These are phyloP conservation scores for Bibio marci DNA, from an alignment of 2,888 invertebrate species.

Conservation along the genomic window DNA sequence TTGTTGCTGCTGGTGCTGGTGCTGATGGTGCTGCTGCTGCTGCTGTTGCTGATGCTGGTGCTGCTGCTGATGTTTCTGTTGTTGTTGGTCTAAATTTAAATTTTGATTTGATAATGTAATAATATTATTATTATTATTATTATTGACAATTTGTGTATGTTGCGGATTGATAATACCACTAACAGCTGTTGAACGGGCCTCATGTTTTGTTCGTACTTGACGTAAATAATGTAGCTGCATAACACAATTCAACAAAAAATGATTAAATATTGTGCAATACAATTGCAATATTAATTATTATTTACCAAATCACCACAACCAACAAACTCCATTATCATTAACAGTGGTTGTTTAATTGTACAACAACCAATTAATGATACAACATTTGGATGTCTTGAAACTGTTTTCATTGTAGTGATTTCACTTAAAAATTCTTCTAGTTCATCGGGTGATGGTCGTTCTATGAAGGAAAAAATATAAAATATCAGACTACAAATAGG, in stretches of 20 bases:
- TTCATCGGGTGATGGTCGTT: conserved; percentile 38
- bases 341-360: conserved; percentile 45
- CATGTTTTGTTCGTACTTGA: conserved; percentile 9
- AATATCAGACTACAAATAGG: too few relatives aligned
- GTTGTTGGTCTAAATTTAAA: too few relatives aligned
- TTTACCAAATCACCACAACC: conserved; percentile 55
- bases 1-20: background rate
- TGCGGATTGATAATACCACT: background rate
- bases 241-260: too few relatives aligned
- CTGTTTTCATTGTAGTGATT: conserved; percentile 58
- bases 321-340: conserved; percentile 63
- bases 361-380: conserved; percentile 57
- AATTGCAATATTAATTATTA: too few relatives aligned
- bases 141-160: too few relatives aligned
- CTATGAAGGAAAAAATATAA: conserved; percentile 25
- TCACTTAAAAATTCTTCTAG: conserved; percentile 56
- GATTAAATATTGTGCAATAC: too few relatives aligned
- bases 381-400: conserved; percentile 59
- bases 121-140: too few relatives aligned
- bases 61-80: background rate
- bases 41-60: too few relatives aligned
- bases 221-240: conserved; percentile 11
- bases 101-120: too few relatives aligned
- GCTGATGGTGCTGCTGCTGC: too few relatives aligned
- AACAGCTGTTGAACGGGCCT: conserved; percentile 4